These are phyloP conservation scores for Boulengeromyrus knoepffleri DNA, from an alignment of 2,113 vertebrate genomes.

Conservation along the genomic window DNA sequence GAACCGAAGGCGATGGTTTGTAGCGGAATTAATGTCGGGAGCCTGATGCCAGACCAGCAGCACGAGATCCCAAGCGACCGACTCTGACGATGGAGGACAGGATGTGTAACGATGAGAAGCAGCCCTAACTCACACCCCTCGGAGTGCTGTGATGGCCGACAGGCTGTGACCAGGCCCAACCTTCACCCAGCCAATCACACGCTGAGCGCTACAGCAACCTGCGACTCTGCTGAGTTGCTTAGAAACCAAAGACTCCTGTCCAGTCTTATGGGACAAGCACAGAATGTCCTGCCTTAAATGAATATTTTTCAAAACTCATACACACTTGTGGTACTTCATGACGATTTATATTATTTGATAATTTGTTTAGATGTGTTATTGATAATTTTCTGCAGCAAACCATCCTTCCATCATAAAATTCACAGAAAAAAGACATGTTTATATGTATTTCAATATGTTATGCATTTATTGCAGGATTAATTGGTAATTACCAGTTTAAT, in stretches of 20 bases:
- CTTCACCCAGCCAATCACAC: not conserved
- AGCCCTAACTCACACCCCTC: not conserved
- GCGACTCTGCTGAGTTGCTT: not conserved
- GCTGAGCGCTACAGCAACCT: not conserved
- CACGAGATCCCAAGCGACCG: not conserved
- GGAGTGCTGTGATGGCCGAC: not conserved
- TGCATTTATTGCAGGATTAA: not conserved
- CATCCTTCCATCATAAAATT: not conserved
- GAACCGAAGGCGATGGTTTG: not conserved
- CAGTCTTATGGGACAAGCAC: not conserved
- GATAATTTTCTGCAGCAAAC: not conserved
- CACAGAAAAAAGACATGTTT: not conserved
- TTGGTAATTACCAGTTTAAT: not conserved
- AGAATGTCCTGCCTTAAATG: not conserved
- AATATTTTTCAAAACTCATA: not conserved
- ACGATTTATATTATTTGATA: not conserved
- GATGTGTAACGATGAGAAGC: not conserved
- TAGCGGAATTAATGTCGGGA: not conserved
- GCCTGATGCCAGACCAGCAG: not conserved
- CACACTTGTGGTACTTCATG: not conserved
- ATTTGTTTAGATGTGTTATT: not conserved
- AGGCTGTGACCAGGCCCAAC: not conserved
- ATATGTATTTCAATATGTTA: not conserved
- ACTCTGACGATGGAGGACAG: not conserved
- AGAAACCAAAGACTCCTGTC: slow-evolving; percentile 3